Evolutionary conservation across 2,797 vertebrate genomes (phyloP), one percentile per base, ranked within the genome.

Genomic region (Lateolabrax maculatus): DNA sequence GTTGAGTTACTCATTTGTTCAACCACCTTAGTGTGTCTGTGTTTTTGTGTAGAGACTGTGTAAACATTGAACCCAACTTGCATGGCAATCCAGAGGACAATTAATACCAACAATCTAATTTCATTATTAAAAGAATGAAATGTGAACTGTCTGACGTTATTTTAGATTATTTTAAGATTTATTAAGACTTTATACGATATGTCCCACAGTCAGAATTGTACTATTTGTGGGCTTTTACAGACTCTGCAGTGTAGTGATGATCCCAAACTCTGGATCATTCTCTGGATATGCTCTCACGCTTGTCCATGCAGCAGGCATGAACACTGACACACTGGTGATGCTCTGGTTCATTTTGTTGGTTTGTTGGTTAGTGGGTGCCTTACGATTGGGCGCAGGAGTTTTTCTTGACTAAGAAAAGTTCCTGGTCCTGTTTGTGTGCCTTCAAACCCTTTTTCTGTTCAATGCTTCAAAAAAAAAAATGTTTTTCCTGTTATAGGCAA

Each of bases 271-370:
- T n/a, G n/a, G n/a, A n/a, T n/a, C n/a, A n/a, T n/a, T n/a, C 88
- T 85, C 80, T 81, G 85, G 82, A 62, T 87, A 25, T 67, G 70
- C 82, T 75, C 31, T 71, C 61, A 63, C 84, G 82, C 73, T 83
- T 71, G 83, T 65, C 82, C 86, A 70, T 75, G 84, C 86, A 70
- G 87, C 84, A 87, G 81, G 60, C 88, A 85, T 71, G 78, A 93
- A 91, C 93, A 93, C 91, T 75, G 92, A 92, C 91, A 94, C 92
- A 91, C 86, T 65, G 90, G 90, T 90, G 90, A 83, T 71, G 83
- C 90, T 92, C 87, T 87, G 81, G 84, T 86, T 92, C 74, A 82
- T 80, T 84, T 75, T 76, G 57, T 85, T 87, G 83, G 90, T 90
- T 88, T 81, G 84, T 88, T 88, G 89, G 90, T 90, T 89, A 64